Conservation (phyloP, 2,797 vertebrate species). For the Eurystomus glaucurus region DNA sequence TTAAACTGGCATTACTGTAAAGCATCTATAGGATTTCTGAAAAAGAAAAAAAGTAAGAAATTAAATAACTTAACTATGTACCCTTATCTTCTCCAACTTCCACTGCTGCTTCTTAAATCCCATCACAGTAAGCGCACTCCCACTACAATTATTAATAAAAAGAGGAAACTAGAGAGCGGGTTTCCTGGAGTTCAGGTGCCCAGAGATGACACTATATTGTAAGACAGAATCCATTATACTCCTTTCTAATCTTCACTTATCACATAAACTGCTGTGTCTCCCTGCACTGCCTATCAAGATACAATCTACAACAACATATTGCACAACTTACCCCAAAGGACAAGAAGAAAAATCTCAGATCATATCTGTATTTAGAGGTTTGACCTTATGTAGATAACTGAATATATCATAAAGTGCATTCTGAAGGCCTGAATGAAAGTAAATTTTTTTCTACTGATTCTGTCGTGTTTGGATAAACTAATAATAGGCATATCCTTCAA, state of each 20-base stretch:
- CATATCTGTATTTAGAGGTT: not conserved
- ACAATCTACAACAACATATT: not conserved
- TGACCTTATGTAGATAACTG: not conserved
- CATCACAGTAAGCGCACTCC: not conserved
- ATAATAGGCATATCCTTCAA: not conserved
- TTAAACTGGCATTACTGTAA: not conserved
- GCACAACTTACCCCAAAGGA: not conserved
- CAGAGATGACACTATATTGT: not conserved
- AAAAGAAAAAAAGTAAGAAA: not conserved
- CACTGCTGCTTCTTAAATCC: not conserved
- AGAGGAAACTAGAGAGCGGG: not conserved
- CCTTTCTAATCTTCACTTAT: not conserved
- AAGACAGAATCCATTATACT: not conserved
- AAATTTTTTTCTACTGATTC: not conserved
- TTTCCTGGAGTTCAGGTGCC: not conserved
- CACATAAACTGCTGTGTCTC: not conserved
- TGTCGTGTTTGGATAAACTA: not conserved
- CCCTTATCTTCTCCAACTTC: not conserved
- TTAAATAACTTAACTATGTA: not conserved
- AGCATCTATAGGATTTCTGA: not conserved
- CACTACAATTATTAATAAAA: not conserved
- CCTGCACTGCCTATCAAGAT: not conserved
- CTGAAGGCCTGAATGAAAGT: conserved; percentile 8
- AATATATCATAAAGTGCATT: not conserved
- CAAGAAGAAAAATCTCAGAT: not conserved